Percentiles rank a stretch among this genome's conserved stretches.
These are phyloP conservation scores for Epizoanthus stellaris DNA, from an alignment of 92 coral and sea anemone genomes.

Conservation along the genomic window DNA sequence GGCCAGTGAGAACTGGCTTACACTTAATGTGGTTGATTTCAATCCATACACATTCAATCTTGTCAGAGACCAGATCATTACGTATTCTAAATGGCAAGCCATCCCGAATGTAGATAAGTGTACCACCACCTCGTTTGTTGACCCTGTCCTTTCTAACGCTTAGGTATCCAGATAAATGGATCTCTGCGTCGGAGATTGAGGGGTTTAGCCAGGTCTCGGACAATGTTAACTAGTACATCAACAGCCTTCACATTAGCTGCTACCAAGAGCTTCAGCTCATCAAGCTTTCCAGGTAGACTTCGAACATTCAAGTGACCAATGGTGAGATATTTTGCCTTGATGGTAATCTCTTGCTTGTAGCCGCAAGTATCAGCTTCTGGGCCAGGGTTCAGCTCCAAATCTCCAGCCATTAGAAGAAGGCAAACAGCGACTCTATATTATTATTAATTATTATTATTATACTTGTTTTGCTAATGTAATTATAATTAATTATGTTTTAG, in stretches of 20 bases:
- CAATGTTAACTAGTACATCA: slow-evolving; percentile 2
- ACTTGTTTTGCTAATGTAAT: too few relatives aligned
- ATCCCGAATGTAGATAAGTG: not conserved
- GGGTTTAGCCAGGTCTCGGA: not conserved
- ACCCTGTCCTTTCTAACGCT: not conserved
- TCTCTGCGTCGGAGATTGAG: not conserved
- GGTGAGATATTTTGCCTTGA: not conserved
- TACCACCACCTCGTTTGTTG: slow-evolving; percentile 3
- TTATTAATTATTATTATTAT: too few relatives aligned
- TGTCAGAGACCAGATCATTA: not conserved
- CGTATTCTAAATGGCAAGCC: not conserved
- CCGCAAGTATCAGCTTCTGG: not conserved
- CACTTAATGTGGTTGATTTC: not conserved
- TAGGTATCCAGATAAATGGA: not conserved
- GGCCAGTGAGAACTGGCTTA: not conserved
- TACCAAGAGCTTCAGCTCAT: too few relatives aligned
- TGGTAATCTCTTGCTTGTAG: not conserved
- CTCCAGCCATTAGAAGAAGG: not conserved
- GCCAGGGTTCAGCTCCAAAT: slow-evolving; percentile 1
- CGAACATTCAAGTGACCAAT: not conserved
- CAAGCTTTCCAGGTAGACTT: not conserved
- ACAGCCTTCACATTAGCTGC: not conserved
- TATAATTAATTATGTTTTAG: too few relatives aligned
- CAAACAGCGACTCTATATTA: not conserved
- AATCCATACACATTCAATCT: not conserved